Conservation (phyloP, 23 tunicate species). For the Phallusia fumigata region DNA sequence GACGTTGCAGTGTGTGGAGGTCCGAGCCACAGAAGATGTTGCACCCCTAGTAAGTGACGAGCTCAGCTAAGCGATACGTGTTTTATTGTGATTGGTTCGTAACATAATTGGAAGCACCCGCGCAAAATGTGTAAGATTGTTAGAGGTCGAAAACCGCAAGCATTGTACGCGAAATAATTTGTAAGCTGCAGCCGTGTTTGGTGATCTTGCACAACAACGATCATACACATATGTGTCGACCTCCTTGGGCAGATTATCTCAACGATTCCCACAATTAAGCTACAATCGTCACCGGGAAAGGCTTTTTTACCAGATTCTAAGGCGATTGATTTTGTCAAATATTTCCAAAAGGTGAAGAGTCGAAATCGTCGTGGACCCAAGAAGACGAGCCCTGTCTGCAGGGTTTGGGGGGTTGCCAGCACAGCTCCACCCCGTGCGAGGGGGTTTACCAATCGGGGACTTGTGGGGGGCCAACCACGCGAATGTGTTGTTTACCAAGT, state of each 20-base stretch:
- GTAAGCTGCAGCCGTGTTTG: no score
- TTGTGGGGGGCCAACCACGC: slow-evolving; percentile 41
- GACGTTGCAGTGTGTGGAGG: slow-evolving; percentile 38
- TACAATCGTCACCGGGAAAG: no score
- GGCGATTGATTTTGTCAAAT: background rate
- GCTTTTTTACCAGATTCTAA: no score
- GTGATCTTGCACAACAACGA: no score
- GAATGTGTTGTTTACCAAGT: slow-evolving; percentile 58
- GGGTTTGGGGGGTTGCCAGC: slow-evolving; percentile 36
- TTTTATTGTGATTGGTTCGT: no score
- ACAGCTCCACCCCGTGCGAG: slow-evolving; percentile 12
- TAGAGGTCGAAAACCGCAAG: no score
- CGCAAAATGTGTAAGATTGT: no score
- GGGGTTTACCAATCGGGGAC: slow-evolving; percentile 37
- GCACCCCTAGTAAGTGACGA: slow-evolving; percentile 32
- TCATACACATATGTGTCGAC: no score
- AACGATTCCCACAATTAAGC: slow-evolving; percentile 24
- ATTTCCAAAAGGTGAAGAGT: background rate
- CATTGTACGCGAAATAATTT: no score
- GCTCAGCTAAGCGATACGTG: background rate
- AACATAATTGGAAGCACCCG: no score
- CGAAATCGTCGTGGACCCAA: slow-evolving; percentile 3
- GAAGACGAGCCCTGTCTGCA: slow-evolving; percentile 24
- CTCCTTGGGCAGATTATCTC: no score
- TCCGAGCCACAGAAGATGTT: slow-evolving; percentile 29